Evolutionary conservation across 1,140 invertebrate genomes (phyloP).

Genomic region (Eubasilissa regina): DNA sequence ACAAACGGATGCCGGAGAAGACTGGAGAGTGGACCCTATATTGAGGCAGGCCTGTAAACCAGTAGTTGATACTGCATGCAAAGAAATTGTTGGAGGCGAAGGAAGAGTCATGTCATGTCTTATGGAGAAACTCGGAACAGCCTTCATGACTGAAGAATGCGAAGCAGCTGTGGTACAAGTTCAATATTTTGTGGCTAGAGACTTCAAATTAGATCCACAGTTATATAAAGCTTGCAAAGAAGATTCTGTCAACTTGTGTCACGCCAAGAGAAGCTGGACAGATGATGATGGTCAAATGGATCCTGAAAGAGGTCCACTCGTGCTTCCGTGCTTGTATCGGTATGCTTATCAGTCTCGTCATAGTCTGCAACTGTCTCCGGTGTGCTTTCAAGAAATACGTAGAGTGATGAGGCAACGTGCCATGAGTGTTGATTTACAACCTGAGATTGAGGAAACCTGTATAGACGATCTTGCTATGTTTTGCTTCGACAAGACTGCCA

Average conservation of each 20-base stretch:
- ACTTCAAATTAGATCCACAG: slow-evolving; percentile 93
- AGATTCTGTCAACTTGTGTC: slow-evolving; percentile 88
- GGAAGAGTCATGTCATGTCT: slow-evolving; percentile 93
- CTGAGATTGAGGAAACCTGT: slow-evolving; percentile 94
- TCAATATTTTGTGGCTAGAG: slow-evolving; percentile 96
- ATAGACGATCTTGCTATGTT: slow-evolving; percentile 86
- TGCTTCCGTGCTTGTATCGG: slow-evolving; percentile 94
- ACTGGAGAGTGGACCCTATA: slow-evolving; percentile 94
- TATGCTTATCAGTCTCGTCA: slow-evolving; percentile 85
- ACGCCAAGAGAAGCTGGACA: slow-evolving; percentile 86
- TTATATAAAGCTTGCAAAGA: slow-evolving; percentile 90
- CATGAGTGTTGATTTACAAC: slow-evolving; percentile 92
- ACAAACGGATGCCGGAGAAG: slow-evolving; percentile 87
- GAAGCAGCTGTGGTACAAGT: slow-evolving; percentile 94
- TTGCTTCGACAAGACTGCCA: slow-evolving; percentile 88
- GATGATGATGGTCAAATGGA: slow-evolving; percentile 78
- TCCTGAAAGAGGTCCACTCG: slow-evolving; percentile 82
- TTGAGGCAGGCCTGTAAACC: slow-evolving; percentile 87
- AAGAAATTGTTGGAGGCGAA: slow-evolving; percentile 78
- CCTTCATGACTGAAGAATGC: slow-evolving; percentile 90
- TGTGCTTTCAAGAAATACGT: slow-evolving; percentile 86
- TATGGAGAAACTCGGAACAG: slow-evolving; percentile 91
- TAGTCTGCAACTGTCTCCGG: slow-evolving; percentile 75
- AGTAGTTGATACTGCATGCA: slow-evolving; percentile 83
- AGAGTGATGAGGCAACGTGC: slow-evolving; percentile 94